Conservation (phyloP, 2,113 vertebrate genomes). For the Pionites leucogaster region DNA sequence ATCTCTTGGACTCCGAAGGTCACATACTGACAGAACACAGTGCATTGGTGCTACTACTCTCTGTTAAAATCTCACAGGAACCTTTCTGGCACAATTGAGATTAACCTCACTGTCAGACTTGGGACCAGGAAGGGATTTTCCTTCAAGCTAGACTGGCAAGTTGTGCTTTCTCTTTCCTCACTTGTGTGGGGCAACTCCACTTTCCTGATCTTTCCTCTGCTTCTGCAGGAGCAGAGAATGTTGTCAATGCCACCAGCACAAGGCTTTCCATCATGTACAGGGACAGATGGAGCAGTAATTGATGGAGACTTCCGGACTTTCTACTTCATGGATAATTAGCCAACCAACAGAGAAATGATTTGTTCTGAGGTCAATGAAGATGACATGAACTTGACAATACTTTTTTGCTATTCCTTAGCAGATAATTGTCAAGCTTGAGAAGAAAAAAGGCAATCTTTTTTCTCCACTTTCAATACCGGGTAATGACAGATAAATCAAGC, state of each 20-base stretch:
- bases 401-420: background rate
- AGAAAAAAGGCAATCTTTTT: background rate
- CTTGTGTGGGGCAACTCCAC: background rate
- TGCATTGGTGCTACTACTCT: background rate
- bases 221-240: background rate
- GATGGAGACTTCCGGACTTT: background rate
- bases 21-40: background rate
- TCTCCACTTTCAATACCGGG: background rate
- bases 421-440: background rate
- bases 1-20: background rate
- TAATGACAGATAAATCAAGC: background rate
- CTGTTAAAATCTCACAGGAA: background rate
- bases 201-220: background rate
- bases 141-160: background rate
- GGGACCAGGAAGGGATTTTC: background rate
- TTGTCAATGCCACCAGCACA: background rate
- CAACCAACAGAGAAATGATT: rapidly evolving
- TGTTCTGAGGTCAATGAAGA: background rate
- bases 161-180: background rate
- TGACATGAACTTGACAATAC: background rate
- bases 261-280: background rate
- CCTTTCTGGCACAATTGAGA: background rate
- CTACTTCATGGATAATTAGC: background rate
- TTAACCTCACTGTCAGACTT: background rate
- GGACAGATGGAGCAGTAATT: background rate